Evolutionary conservation across 2,888 invertebrate genomes (phyloP).

Genomic region (Sphaeridia pumilis): DNA sequence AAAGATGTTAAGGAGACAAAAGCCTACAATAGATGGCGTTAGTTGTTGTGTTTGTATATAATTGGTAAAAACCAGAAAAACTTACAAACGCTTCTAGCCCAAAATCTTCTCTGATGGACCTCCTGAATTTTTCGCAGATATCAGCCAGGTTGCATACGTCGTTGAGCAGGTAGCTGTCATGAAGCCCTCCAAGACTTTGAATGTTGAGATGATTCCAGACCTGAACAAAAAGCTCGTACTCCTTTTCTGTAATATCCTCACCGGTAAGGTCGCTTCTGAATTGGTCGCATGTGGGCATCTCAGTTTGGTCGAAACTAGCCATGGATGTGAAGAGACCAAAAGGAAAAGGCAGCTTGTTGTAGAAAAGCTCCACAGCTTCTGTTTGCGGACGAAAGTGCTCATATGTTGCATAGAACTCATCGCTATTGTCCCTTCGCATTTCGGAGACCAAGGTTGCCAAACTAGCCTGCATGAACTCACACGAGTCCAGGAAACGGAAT

Average conservation of each 20-base stretch:
- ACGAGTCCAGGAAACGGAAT: neutral
- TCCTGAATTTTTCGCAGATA: neutral
- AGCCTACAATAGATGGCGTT: too few relatives aligned
- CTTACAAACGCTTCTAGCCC: neutral
- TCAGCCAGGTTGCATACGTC: neutral
- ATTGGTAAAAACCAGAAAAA: too few relatives aligned
- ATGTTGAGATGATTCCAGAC: neutral
- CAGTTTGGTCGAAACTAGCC: neutral
- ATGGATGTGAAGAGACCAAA: neutral
- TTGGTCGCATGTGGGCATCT: neutral
- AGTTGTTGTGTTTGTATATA: too few relatives aligned
- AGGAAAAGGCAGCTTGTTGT: neutral
- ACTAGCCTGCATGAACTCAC: neutral
- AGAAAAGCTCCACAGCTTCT: neutral
- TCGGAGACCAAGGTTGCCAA: neutral
- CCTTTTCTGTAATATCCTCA: neutral
- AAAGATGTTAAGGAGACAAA: neutral
- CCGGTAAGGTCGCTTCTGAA: neutral
- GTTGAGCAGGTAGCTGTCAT: neutral
- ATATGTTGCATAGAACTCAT: neutral
- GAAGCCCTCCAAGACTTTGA: neutral
- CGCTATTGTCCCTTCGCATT: neutral
- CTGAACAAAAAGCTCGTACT: neutral
- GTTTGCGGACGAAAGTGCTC: neutral
- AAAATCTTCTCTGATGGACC: neutral